Conservation (phyloP, 2,113 vertebrate genomes). For the Labrus mixtus region DNA sequence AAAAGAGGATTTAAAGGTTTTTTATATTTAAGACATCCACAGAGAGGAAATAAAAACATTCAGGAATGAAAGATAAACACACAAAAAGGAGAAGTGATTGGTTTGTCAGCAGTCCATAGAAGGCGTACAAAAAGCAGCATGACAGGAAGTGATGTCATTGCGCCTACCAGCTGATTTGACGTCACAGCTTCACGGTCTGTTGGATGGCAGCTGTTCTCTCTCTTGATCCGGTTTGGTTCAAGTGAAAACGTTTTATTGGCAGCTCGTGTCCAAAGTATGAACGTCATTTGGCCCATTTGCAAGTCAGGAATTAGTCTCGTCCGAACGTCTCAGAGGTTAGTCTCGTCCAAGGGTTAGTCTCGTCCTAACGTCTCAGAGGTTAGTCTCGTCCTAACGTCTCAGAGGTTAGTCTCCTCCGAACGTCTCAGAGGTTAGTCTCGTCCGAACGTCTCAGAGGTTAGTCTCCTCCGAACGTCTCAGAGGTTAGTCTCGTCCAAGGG, state of each 20-base stretch:
- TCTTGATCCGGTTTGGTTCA: conserved; percentile 42
- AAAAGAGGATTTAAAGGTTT: no score
- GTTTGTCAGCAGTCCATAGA: conserved; percentile 5
- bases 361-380: conserved; percentile 93
- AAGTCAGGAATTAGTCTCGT: conserved; percentile 4
- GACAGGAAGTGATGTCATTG: conserved; percentile 47
- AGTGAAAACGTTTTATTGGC: not conserved
- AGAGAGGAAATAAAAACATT: not conserved
- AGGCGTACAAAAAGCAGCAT: not conserved
- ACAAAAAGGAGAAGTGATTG: not conserved
- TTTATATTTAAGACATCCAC: no score
- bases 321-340: not conserved
- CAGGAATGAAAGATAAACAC: not conserved
- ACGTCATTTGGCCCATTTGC: conserved; percentile 17
- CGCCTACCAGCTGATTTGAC: conserved; percentile 49
- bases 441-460: conserved; percentile 86
- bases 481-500: not conserved
- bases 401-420: not conserved
- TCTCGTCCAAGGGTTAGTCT: conserved; percentile 84
- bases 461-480: conserved; percentile 88
- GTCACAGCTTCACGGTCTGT: conserved; percentile 55
- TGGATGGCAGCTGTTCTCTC: conserved; percentile 25
- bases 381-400: conserved; percentile 92
- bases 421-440: not conserved
- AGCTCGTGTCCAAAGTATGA: conserved; percentile 2